Evolutionary conservation across 64 coral and sea anemone genomes (phyloP).

Genomic region (Stichodactyla helianthus): DNA sequence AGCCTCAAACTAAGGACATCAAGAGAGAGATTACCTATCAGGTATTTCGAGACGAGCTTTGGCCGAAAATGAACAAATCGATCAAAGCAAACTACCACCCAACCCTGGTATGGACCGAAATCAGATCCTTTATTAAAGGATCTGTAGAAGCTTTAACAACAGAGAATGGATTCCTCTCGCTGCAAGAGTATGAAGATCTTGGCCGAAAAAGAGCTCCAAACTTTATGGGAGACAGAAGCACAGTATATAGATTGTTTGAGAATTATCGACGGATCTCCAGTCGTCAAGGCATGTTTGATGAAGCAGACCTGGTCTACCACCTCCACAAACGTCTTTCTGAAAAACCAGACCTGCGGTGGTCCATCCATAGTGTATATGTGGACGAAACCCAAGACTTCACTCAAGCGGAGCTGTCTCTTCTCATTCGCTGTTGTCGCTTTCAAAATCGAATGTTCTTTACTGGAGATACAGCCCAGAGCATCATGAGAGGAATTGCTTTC

Average conservation of each 20-base stretch:
- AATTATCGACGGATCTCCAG: conserved; percentile 67
- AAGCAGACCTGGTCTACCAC: conserved; percentile 78
- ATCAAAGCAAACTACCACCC: conserved; percentile 67
- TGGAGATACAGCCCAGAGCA: conserved; percentile 88
- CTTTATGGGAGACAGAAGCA: conserved; percentile 68
- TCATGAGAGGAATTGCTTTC: conserved; percentile 83
- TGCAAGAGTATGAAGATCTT: conserved; percentile 67
- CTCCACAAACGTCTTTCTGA: conserved; percentile 59
- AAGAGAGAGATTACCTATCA: conserved; percentile 76
- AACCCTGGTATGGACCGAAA: conserved; percentile 96
- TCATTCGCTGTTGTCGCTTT: conserved; percentile 85
- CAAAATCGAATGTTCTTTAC: conserved; percentile 95
- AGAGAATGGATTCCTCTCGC: conserved; percentile 49
- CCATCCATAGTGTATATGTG: conserved; percentile 82
- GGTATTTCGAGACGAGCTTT: conserved; percentile 84
- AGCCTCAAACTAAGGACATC: conserved; percentile 22
- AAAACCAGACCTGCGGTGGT: conserved; percentile 57
- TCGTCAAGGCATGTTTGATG: conserved; percentile 78
- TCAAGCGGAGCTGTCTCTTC: conserved; percentile 80
- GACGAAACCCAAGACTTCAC: conserved; percentile 99
- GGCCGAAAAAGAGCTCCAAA: conserved; percentile 91
- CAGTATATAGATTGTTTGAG: conserved; percentile 70
- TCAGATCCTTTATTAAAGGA: conserved; percentile 96
- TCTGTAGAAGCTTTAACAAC: conserved; percentile 75
- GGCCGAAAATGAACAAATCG: conserved; percentile 78